Evolutionary conservation across 2,888 invertebrate genomes (phyloP), one percentile per base, ranked within the genome.

Genomic region (Amaurobius ferox): DNA sequence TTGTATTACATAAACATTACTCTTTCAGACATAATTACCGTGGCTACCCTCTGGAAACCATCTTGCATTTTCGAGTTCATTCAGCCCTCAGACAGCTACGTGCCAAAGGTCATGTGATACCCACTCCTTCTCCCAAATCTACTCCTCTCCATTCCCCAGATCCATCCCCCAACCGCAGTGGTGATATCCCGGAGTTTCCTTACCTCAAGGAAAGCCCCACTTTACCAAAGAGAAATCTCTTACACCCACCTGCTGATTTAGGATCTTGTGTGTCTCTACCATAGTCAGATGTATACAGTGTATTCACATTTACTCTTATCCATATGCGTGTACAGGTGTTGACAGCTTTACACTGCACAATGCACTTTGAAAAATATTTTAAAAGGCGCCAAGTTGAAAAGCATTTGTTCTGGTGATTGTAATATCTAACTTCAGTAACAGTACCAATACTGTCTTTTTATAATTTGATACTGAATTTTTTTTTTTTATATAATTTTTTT

Each of bases 31-130:
- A 95, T 92, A 95, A 96, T 90, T 97, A 95, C 91, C 95, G 96
- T 13, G 95, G 96, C 1, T 98, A 97, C 91, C 94, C 95, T 0
- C 91, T 98, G 89, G 97, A 98, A 91, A 96, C 97, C 0, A 93
- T 97, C 35, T 93, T 98, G 23, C 97, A 97, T 91, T 97, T 98
- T 92, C 94, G 96, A 89, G 95, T 97, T 88, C 97, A 98, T 91
- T 95, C 96, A 26, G 91, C 91, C 55, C 89, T 91, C 55, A 76
- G 70, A n/a, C 86, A 85, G 23, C 44, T 87, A 30, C 77, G 79
- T 61, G 71, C 83, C 29, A 83, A 79, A 44, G 85, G 83, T 66
- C 86, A 86, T 39, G 62, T 76, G 32, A 68, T 80, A 26, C 74
- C 74, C 11, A 74, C 86, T 9, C 86, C 79, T 30, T 86, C 86